phyloP scores from a whole-genome alignment of 64 coral and sea anemone species.

The Hydrozoanthus tunicans region DNA sequence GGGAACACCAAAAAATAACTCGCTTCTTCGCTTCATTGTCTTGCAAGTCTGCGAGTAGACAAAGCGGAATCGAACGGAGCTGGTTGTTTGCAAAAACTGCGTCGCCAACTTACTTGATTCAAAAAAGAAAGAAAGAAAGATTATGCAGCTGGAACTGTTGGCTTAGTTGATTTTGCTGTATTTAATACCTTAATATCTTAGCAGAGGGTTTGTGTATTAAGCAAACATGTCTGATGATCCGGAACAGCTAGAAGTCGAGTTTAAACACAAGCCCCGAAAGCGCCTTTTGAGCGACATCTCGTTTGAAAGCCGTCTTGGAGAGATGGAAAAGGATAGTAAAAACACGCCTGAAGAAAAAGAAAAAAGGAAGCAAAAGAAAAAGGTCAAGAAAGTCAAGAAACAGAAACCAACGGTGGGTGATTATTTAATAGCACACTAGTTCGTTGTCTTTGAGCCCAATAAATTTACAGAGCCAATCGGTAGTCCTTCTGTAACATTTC shows the following conservation, averaged over 20 bases:
- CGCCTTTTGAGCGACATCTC: not conserved
- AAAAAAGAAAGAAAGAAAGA: not conserved
- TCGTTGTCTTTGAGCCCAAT: not conserved
- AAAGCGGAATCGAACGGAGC: too few relatives aligned
- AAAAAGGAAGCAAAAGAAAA: constrained; percentile 10
- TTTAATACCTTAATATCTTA: too few relatives aligned
- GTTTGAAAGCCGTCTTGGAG: not conserved
- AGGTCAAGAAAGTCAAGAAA: not conserved
- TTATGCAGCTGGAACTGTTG: not conserved
- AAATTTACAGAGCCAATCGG: too few relatives aligned
- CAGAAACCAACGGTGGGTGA: not conserved
- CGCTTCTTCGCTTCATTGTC: not conserved
- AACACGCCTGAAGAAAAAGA: not conserved
- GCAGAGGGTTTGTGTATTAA: not conserved
- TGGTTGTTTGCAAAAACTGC: too few relatives aligned
- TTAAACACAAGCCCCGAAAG: not conserved
- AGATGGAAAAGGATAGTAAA: not conserved
- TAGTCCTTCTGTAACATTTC: too few relatives aligned
- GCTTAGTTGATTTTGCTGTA: not conserved
- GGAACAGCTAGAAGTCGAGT: not conserved
- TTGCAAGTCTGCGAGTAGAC: too few relatives aligned
- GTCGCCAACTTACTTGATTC: too few relatives aligned
- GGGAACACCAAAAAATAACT: not conserved
- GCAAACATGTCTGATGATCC: not conserved
- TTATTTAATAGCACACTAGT: not conserved